Percentiles rank a stretch among this genome's conserved stretches.
These are phyloP conservation scores for Paratrypauchen microcephalus DNA, from an alignment of 2,797 vertebrate species.

Conservation along the genomic window DNA sequence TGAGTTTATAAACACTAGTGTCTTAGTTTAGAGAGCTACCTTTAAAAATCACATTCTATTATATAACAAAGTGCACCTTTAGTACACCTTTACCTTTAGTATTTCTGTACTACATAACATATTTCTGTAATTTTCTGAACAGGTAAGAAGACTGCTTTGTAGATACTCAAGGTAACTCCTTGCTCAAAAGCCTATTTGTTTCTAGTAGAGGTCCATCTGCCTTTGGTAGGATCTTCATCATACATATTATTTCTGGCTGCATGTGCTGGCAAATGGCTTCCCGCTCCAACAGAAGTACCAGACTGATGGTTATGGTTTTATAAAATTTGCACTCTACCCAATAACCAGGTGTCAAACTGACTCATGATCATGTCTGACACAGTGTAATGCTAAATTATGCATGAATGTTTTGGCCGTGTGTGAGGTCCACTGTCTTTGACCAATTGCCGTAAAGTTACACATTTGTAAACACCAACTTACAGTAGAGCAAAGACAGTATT, in stretches of 20 bases:
- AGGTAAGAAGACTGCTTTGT: background rate
- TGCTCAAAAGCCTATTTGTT: conserved; percentile 31
- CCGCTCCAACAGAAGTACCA: conserved; percentile 53
- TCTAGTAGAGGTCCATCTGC: conserved; percentile 68
- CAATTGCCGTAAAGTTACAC: conserved; percentile 12
- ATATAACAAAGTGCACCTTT: background rate
- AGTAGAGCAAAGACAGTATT: background rate
- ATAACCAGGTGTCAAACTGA: conserved; percentile 51
- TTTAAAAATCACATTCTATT: background rate
- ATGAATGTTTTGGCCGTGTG: conserved; percentile 24
- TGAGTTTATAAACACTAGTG: background rate
- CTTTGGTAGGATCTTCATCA: conserved; percentile 57
- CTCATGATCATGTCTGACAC: conserved; percentile 32
- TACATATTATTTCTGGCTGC: conserved; percentile 49
- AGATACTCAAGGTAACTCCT: conserved; percentile 2
- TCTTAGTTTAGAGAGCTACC: background rate
- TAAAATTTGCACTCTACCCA: conserved; percentile 50
- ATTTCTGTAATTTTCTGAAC: conserved; percentile 17
- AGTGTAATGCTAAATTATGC: conserved; percentile 37
- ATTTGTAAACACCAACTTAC: conserved; percentile 9
- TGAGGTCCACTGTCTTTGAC: conserved; percentile 22
- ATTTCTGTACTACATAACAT: background rate
- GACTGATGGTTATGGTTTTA: conserved; percentile 56
- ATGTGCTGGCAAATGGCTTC: conserved; percentile 54
- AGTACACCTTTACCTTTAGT: background rate